Evolutionary conservation across 2,888 invertebrate species (phyloP).

Genomic region (Diploptera punctata): DNA sequence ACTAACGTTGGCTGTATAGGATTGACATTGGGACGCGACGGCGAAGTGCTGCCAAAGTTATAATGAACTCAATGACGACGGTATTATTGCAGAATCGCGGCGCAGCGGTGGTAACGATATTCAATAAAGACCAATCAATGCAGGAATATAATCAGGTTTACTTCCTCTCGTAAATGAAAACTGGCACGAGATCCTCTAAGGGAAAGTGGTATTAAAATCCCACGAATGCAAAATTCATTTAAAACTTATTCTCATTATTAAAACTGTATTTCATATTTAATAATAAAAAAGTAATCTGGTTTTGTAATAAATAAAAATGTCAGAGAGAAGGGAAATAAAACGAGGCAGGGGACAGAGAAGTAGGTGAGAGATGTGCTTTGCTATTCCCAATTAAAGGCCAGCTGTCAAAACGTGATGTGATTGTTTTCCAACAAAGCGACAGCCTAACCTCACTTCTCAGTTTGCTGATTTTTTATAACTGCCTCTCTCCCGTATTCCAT

Average conservation of each 20-base stretch:
- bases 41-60: constrained; percentile 30
- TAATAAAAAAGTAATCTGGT: no score
- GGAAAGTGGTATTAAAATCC: constrained; percentile 4
- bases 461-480: no score
- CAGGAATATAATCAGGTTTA: constrained; percentile 25
- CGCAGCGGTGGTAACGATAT: constrained; percentile 3
- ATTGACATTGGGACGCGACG: not conserved
- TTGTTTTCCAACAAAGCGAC: no score
- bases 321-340: no score
- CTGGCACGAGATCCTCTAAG: constrained; percentile 1
- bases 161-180: constrained; percentile 26
- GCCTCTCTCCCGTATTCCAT: no score
- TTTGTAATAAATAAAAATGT: no score
- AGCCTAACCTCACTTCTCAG: no score
- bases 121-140: constrained; percentile 31
- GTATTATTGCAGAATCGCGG: constrained; percentile 16
- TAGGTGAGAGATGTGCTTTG: no score
- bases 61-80: constrained; percentile 23
- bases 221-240: constrained; percentile 19
- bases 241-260: not conserved
- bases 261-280: constrained; percentile 11
- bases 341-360: no score
- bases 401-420: no score
- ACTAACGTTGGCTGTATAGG: not conserved
- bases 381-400: no score